These are phyloP conservation scores for Phaethon lepturus DNA, from an alignment of 2,113 vertebrate species.

Conservation along the genomic window DNA sequence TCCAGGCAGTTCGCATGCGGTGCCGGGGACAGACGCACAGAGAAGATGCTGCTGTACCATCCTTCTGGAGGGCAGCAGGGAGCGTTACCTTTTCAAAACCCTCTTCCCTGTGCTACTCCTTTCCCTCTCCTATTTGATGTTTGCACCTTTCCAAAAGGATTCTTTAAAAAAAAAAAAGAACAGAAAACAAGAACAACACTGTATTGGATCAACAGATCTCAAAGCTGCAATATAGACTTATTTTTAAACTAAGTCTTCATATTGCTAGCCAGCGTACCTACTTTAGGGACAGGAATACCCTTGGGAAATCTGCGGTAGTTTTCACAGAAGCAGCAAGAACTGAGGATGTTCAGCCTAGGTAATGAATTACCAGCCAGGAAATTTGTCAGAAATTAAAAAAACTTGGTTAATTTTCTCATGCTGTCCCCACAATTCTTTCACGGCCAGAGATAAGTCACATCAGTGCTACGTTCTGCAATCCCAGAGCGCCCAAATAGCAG, in stretches of 20 bases:
- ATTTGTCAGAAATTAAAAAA: not conserved
- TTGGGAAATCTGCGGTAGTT: not conserved
- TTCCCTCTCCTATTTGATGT: not conserved
- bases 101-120: not conserved
- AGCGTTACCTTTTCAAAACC: not conserved
- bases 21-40: not conserved
- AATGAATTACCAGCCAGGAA: not conserved
- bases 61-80: not conserved
- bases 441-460: not conserved
- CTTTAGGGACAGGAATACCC: not conserved
- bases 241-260: not conserved
- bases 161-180: not conserved
- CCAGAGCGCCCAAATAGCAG: rapidly evolving
- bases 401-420: not conserved
- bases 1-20: not conserved
- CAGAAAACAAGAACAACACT: not conserved
- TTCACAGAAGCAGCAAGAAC: not conserved
- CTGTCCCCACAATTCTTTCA: not conserved
- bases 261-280: not conserved
- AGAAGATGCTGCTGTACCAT: not conserved
- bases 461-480: not conserved
- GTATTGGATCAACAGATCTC: not conserved
- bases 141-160: not conserved
- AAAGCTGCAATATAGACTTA: not conserved
- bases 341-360: not conserved